Base-by-base conservation (phyloP, 2,113 vertebrate genomes). In the Phylloscopus trochilus region DNA sequence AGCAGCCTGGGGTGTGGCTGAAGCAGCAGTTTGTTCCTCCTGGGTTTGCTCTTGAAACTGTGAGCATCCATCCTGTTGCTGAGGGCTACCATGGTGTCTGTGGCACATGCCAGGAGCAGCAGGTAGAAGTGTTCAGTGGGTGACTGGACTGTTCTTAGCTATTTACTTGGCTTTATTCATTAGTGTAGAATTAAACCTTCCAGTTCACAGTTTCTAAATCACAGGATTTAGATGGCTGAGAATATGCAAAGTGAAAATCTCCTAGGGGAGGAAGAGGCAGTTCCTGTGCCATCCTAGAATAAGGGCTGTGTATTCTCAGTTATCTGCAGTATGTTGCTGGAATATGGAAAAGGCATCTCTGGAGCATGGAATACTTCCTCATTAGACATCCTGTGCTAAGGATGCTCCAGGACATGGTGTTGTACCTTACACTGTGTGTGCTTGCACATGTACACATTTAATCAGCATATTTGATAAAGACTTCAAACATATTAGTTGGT, bases 101-200 rank as follows among this genome's bases (percentile, higher is more conserved):
- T 39, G 53, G 16, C 75, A 53, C 1, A 0, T 0, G 2, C 43
- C 37, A 24, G 31, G 51, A 75, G 41, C 28, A 56, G 47, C 47
- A 68, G 39, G 39, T 15, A 19, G 46, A 55, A n/a, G 16, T 2
- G 4, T 43, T 74, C 16, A 4, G 4, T 53, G 10, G 0, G 1
- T 39, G 24, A 22, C 13, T 70, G 53, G 37, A 7, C 11, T 31
- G 35, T 43, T 31, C 49, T 64, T 47, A 60, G 31, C 49, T 44
- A 8, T 18, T 46, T 27, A 22, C 21, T 33, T 83, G n/a, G 13
- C 17, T 94, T 76, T 53, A 30, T 17, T 83, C n/a, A 31, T 3
- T 7, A 15, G 21, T 0, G 0, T 41, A 16, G 30, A 43, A 62
- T 41, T 59, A 67, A 74, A 43, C 10, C 10, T 60, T 67, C 26